A percentile compares a stretch with the other conserved stretches of the same genome.
phyloP scores from a whole-genome alignment of 2,888 invertebrate genomes.

The Eulithis prunata region DNA sequence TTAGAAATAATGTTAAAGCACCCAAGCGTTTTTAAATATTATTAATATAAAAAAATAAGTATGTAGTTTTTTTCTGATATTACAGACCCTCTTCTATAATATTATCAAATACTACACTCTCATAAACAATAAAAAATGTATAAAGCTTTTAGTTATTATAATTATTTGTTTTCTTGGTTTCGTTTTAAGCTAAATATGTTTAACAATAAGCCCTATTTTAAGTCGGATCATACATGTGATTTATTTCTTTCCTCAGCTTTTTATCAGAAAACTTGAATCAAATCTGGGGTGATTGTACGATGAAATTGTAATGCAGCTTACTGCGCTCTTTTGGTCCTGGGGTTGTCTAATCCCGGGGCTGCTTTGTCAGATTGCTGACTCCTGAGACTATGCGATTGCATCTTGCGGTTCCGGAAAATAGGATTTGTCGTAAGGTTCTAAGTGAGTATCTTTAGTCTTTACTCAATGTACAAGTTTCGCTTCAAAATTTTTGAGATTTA shows the following conservation, averaged over 20 bases:
- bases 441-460: not conserved
- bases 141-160: no score
- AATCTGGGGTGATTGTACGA: constrained; percentile 65
- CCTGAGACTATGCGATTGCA: constrained; percentile 28
- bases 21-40: not conserved
- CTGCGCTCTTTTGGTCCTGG: constrained; percentile 36
- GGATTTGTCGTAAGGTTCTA: constrained; percentile 16
- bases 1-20: constrained; percentile 42
- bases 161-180: no score
- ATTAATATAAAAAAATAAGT: no score
- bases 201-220: not conserved
- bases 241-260: constrained; percentile 59
- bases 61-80: no score
- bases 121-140: no score
- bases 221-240: not conserved
- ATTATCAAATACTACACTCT: no score
- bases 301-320: constrained; percentile 63
- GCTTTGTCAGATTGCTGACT: constrained; percentile 36
- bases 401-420: constrained; percentile 23
- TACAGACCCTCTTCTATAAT: no score
- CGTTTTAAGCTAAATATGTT: no score
- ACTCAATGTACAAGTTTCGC: no score
- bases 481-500: not conserved
- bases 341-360: constrained; percentile 36
- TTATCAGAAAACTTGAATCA: constrained; percentile 72